Conservation (phyloP, 2,113 vertebrate genomes). For the Podiceps cristatus region DNA sequence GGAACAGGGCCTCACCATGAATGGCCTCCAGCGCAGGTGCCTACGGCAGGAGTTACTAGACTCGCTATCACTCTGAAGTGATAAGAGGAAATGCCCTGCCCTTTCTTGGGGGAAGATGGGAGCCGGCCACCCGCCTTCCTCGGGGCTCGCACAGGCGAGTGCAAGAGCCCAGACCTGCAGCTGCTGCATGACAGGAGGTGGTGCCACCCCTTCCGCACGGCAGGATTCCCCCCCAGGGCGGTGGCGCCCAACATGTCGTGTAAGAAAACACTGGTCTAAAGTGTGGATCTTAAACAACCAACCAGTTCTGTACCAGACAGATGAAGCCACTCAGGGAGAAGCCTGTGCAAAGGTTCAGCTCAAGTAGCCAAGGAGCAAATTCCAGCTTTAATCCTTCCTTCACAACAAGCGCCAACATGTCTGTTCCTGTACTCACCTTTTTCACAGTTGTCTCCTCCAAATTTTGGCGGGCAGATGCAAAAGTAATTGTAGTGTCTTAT, state of each 20-base stretch:
- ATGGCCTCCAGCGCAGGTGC: rapidly evolving
- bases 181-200: not conserved
- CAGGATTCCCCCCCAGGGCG: not conserved
- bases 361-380: not conserved
- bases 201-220: not conserved
- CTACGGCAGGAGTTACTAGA: not conserved
- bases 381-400: not conserved
- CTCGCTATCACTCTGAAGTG: not conserved
- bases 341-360: not conserved
- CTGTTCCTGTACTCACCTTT: conserved; percentile 51
- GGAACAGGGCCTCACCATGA: not conserved
- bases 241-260: rapidly evolving
- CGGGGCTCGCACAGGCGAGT: not conserved
- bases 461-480: conserved; percentile 76
- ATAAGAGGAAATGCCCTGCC: not conserved
- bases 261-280: no score
- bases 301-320: not conserved
- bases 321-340: not conserved
- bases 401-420: not conserved
- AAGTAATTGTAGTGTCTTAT: conserved; percentile 32
- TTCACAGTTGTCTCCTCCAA: conserved; percentile 72
- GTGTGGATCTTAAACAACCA: not conserved
- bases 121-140: not conserved
- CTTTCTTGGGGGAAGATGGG: not conserved
- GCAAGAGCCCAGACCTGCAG: not conserved